Base-by-base conservation (phyloP, 23 tunicate species). In the Trididemnum nubilum region DNA sequence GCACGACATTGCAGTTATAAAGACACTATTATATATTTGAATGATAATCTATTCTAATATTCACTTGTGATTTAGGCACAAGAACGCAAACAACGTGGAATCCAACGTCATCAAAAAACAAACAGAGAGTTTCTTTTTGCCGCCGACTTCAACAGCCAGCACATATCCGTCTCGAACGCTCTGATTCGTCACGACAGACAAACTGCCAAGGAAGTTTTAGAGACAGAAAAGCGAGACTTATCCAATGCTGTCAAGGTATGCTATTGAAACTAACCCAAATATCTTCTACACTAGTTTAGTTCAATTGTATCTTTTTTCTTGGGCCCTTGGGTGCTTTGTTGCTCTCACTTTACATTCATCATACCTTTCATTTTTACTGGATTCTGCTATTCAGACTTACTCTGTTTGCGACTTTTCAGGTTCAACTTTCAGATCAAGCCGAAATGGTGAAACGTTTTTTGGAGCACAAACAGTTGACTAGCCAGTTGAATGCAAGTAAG, bases 381-480 rank as follows among this genome's bases (percentile, higher is more conserved):
- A n/a, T n/a, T n/a, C n/a, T n/a, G n/a, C n/a, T n/a, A n/a, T n/a
- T n/a, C n/a, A n/a, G n/a, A n/a, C n/a, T n/a, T n/a, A n/a, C n/a
- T n/a, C n/a, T n/a, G n/a, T n/a, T n/a, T n/a, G n/a, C n/a, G n/a
- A n/a, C n/a, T 26, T 37, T 33, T 22, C 76, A 90, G 96, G 27
- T 35, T 18, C 96, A 90, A 52, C 86, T 90, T 27, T 50, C 96
- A 2, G 96, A 90, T 70, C 96, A 90, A 76, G 87, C 96, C 23
- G 90, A 85, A 2, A 35, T 85, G 52, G 96, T 90, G 38, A 84
- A 82, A 35, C 86, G 96, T 5, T 90, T 85, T 84, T 85, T 90
- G 96, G 96, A 90, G 51, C 96, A 90, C 80, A 90, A 90, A 33
- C 96, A 90, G 57, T 37, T 90, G 73, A 72, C 81, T 65, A 77